Percentiles rank a stretch among this genome's conserved stretches.
These are phyloP conservation scores for Balanococcus diminutus DNA, from an alignment of 2,888 invertebrate species.

Conservation along the genomic window DNA sequence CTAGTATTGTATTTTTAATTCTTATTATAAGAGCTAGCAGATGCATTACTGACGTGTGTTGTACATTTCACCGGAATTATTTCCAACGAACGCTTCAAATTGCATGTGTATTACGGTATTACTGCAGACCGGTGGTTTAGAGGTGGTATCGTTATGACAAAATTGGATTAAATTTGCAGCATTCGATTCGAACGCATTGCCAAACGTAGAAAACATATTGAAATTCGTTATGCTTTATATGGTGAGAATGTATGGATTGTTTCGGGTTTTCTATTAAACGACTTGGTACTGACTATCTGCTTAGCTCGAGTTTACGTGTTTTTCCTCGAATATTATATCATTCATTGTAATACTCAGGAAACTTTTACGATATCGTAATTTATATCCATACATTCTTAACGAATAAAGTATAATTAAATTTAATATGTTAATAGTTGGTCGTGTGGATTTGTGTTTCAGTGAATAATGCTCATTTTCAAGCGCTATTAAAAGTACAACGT, in stretches of 20 bases:
- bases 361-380: background rate
- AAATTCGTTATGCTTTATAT: conserved; percentile 51
- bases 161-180: background rate
- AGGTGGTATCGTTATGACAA: background rate
- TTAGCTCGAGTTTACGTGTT: background rate
- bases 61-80: background rate
- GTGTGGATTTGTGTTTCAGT: conserved; percentile 53
- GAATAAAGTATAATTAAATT: conserved; percentile 44
- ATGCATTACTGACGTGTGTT: conserved; percentile 32
- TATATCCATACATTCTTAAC: conserved; percentile 49
- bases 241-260: conserved; percentile 52
- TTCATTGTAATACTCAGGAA: background rate
- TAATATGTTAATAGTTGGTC: conserved; percentile 42
- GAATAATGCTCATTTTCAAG: conserved; percentile 35
- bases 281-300: conserved; percentile 40
- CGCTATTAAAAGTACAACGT: conserved; percentile 2
- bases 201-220: conserved; percentile 26
- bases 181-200: background rate
- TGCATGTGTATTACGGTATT: background rate
- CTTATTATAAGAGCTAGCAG: conserved; percentile 20
- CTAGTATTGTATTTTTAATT: background rate
- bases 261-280: background rate
- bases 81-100: conserved; percentile 11
- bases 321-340: background rate
- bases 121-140: background rate